These are phyloP conservation scores for Parnassius mnemosyne DNA, from an alignment of 2,888 invertebrate genomes.

Conservation along the genomic window DNA sequence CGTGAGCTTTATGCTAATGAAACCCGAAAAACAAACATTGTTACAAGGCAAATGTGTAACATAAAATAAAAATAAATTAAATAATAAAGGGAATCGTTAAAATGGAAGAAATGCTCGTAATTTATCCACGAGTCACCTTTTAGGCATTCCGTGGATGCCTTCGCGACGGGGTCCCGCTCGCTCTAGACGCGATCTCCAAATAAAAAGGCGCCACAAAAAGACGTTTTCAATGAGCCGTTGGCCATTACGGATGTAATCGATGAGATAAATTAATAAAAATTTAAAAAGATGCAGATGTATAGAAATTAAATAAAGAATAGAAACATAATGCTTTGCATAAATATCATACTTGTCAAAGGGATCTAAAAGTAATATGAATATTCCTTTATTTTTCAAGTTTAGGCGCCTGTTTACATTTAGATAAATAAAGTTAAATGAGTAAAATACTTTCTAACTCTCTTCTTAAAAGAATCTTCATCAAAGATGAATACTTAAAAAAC, in stretches of 20 bases:
- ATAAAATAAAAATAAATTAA: conserved; percentile 80
- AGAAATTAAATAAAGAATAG: background rate
- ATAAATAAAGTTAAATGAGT: no score
- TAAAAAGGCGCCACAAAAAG: conserved; percentile 80
- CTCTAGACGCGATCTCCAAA: conserved; percentile 75
- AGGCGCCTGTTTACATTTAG: no score
- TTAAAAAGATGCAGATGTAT: conserved; percentile 42
- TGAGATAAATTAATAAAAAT: conserved; percentile 77
- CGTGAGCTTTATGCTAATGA: conserved; percentile 77
- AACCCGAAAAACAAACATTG: conserved; percentile 78
- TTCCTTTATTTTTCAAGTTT: no score
- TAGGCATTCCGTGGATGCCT: conserved; percentile 77
- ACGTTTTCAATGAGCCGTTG: conserved; percentile 77
- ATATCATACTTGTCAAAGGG: no score
- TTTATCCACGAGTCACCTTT: conserved; percentile 80
- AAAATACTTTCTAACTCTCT: no score
- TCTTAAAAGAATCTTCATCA: no score
- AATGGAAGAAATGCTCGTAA: conserved; percentile 79
- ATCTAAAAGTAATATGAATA: no score
- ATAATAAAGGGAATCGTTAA: conserved; percentile 80
- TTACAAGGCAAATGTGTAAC: conserved; percentile 79
- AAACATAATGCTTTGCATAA: background rate
- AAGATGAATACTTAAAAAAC: no score
- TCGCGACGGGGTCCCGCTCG: conserved; percentile 71
- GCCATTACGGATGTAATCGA: conserved; percentile 77